Evolutionary conservation across 1,140 invertebrate genomes (phyloP), one percentile per base, ranked within the genome.

Genomic region (Dendroctonus valens): DNA sequence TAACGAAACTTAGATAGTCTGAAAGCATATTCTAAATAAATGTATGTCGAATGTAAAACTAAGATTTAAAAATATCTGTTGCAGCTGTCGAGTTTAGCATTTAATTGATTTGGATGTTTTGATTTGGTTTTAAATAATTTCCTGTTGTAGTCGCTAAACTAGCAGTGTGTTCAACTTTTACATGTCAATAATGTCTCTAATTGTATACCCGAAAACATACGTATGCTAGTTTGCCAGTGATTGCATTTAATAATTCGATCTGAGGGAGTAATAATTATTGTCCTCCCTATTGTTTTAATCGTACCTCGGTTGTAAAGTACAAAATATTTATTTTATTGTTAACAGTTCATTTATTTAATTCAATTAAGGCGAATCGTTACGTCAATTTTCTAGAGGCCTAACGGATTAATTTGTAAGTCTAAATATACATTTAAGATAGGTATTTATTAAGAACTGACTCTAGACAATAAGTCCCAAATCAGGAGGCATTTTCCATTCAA

Each of bases 221-320:
- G 26, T 26, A 26, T 26, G 26, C 26, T 26, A 26, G 26, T 26
- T 26, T 26, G 26, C 26, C 26, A 26, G 26, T 26, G 26, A 26
- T 26, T 26, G 26, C 26, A 26, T 26, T 26, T 26, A 26, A 26
- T 26, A 26, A 26, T 26, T 26, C 26, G 26, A 26, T 26, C 26
- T 26, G 26, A 26, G 26, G 26, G 26, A 26, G 26, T 26, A 46
- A 9, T 46, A 46, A 46, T 46, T 46, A 46, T 46, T n/a, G 6
- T 54, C 6, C 26, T 12, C 37, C 12, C 40, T 54, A 39, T 8
- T 54, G 15, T 54, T 59, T 46, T 49, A 38, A 37, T 8, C 39
- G 58, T 59, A 59, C 58, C 58, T 59, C 49, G 46, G 26, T 59
- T 59, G 58, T 49, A 59, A 59, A 59, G 58, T 59, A 59, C 58